Evolutionary conservation across 1,140 invertebrate genomes (phyloP), one percentile per base, ranked within the genome.

Genomic region (Brachionus koreanus): DNA sequence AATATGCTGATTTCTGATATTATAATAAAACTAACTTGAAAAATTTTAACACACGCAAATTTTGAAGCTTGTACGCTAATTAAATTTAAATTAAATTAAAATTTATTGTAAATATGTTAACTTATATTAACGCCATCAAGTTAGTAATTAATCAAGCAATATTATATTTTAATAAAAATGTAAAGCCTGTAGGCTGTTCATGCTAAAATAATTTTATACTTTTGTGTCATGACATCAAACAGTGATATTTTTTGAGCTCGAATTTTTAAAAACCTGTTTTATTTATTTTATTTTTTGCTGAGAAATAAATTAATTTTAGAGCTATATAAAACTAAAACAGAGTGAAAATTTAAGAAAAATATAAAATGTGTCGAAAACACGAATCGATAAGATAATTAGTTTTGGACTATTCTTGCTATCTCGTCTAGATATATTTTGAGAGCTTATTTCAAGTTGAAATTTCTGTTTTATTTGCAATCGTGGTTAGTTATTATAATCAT

Each of bases 401-500:
- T 57, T 57, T 16, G 49, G 49, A 9, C 49, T 57, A 25, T 57
- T 57, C 16, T 57, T 23, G 49, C 19, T 52, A 19, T 52, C 0
- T 4, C n/a, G 6, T 19, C 49, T 52, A 52, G 49, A 57, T 57
- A 23, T 19, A 57, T 57, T 19, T 57, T 19, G 49, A 57, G 2
- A 57, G 19, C 16, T 57, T 19, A 57, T 57, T 57, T 57, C 49
- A 57, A 57, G 49, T 57, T 57, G 49, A 57, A 57, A 57, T 57
- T 57, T 57, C 49, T 57, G 49, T 57, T 57, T 57, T 10, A 25
- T 57, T 57, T 57, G 49, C 49, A 57, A 57, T 57, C 9, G 49
- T 57, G 19, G 49, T 57, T 57, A 57, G 49, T 57, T 57, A 57
- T 57, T 57, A 57, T 57, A 57, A 57, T 57, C n/a, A 57, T 57